Evolutionary conservation across 1,140 invertebrate genomes (phyloP), one percentile per base, ranked within the genome.

Genomic region (Bombus fervidus): DNA sequence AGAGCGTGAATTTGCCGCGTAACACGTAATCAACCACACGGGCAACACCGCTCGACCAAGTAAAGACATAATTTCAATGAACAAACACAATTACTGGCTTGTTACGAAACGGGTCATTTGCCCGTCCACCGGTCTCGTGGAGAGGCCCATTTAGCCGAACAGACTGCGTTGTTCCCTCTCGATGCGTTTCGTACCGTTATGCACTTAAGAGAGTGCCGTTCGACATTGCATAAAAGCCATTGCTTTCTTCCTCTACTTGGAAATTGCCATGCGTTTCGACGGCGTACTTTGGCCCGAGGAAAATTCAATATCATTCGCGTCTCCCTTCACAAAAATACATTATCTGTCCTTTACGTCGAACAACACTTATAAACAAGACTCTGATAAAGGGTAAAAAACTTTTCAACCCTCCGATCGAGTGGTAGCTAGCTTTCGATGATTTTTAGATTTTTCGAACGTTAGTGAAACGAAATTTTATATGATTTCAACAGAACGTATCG

Each of bases 21-120:
- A 62, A n/a, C 59, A 62, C 28, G 59, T 28, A 62, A 62, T 62
- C 59, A 62, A 62, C 59, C 59, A n/a, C 59, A 62, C 59, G 59
- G 10, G 59, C 28, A 62, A n/a, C 59, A 62, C 59, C 28, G 28
- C 28, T 82, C 47, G 76, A 74, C 69, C 71, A 86, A 43, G 68
- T 80, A 85, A 87, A 72, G 81, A 88, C 89, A 91, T 91, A 93
- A 93, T 91, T 92, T 92, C 91, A 92, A 92, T 92, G 91, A 93
- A 88, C 89, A 93, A 93, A 92, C 89, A 89, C 90, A 91, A 93
- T 93, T 93, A 93, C 83, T 53, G 88, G 87, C 72, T 89, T 90
- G 92, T 92, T 92, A 91, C 86, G 80, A 88, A 66, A 76, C 76
- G 74, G 88, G 71, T 83, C 78, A 77, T 89, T 87, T 83, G 84